A percentile compares a stretch with the other conserved stretches of the same genome.
Conservation (phyloP, 2,113 vertebrate genomes). For the Oreochromis niloticus region DNA sequence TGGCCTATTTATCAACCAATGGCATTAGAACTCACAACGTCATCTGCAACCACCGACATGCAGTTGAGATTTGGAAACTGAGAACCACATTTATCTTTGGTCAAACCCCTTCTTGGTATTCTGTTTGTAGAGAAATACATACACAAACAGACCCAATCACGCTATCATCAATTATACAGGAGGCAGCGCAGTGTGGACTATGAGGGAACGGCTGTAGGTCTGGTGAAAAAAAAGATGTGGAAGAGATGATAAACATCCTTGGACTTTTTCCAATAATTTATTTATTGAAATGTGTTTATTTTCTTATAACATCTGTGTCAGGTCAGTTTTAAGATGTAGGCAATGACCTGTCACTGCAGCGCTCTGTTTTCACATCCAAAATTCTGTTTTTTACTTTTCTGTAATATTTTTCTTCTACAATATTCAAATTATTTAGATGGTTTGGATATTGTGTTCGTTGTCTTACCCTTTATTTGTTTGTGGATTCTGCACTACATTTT, state of each 20-base stretch:
- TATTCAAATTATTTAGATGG: neutral
- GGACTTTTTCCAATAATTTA: neutral
- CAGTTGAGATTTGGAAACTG: neutral
- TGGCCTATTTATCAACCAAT: neutral
- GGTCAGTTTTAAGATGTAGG: neutral
- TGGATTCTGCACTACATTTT: neutral
- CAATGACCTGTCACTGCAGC: neutral
- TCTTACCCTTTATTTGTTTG: neutral
- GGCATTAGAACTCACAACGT: neutral
- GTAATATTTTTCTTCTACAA: neutral
- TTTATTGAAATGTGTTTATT: neutral
- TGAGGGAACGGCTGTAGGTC: neutral
- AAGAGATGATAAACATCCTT: neutral
- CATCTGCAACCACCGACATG: fast-evolving
- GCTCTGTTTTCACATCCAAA: neutral
- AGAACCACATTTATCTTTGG: neutral
- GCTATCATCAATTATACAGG: neutral
- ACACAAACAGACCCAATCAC: neutral
- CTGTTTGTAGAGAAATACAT: neutral
- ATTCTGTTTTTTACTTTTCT: neutral
- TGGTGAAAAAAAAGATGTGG: neutral
- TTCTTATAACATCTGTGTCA: neutral
- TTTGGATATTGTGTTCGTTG: neutral
- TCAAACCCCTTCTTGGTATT: neutral
- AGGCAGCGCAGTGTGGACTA: neutral